phyloP scores from a whole-genome alignment of 2,113 vertebrate genomes.

The Elgaria multicarinata region DNA sequence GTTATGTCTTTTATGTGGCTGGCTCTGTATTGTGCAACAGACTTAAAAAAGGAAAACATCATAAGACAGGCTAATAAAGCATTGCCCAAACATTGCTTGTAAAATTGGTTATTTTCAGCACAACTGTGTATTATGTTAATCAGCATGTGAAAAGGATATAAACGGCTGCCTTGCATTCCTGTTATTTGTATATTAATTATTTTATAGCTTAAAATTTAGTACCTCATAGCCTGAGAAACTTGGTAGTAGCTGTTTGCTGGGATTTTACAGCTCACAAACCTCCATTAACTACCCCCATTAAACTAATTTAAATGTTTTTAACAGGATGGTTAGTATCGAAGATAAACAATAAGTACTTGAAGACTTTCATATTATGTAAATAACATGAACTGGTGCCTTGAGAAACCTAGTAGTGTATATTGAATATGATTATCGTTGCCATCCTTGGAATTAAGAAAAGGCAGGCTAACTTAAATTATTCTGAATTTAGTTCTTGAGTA shows the following conservation, averaged over 20 bases:
- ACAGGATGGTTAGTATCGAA: not conserved
- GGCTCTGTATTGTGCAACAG: slow-evolving; percentile 35
- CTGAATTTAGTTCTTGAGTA: not conserved
- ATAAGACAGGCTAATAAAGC: slow-evolving; percentile 38
- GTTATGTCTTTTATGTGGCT: slow-evolving; percentile 39
- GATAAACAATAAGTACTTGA: not conserved
- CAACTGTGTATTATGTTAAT: slow-evolving; percentile 6
- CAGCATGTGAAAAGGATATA: not conserved
- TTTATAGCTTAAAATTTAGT: not conserved
- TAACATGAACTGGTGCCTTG: not conserved
- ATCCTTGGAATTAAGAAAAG: not conserved
- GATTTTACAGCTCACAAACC: slow-evolving; percentile 47
- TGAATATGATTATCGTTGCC: not conserved
- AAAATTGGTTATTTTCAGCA: slow-evolving; percentile 39
- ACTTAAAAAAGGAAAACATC: slow-evolving; percentile 37
- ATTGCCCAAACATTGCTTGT: slow-evolving; percentile 8
- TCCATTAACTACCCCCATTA: slow-evolving; percentile 12
- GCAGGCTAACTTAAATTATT: not conserved
- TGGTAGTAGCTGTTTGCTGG: slow-evolving; percentile 9
- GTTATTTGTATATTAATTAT: slow-evolving; percentile 25
- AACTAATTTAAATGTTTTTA: slow-evolving; percentile 28
- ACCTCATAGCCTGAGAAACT: not conserved
- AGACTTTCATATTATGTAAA: slow-evolving; percentile 11
- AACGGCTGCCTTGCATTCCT: slow-evolving; percentile 12
- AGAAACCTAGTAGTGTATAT: accelerated